Evolutionary conservation across 2,797 vertebrate genomes (phyloP).

Genomic region (Pempheris klunzingeri): DNA sequence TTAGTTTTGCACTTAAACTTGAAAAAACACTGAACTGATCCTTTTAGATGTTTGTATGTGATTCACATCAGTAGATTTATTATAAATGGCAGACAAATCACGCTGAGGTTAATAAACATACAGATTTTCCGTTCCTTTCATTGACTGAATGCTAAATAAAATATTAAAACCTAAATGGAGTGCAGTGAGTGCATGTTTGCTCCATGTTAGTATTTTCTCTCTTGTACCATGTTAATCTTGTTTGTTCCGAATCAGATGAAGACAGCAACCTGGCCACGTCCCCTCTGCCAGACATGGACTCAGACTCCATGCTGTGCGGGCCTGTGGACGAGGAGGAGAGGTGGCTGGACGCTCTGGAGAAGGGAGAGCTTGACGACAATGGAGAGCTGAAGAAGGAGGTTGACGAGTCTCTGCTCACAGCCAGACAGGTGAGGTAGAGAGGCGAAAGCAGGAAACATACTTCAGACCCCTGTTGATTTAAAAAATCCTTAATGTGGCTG

Average conservation of each 20-base stretch:
- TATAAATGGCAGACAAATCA: no score
- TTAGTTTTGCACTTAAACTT: no score
- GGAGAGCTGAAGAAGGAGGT: conserved; percentile 97
- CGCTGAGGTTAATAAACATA: neutral
- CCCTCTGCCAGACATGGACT: conserved; percentile 89
- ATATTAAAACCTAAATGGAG: neutral
- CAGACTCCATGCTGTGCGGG: conserved; percentile 82
- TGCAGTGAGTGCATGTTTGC: neutral
- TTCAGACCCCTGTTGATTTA: neutral
- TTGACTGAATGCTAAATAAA: neutral
- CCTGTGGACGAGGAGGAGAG: conserved; percentile 95
- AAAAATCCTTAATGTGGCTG: neutral
- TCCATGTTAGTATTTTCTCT: neutral
- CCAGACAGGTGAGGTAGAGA: conserved; percentile 88
- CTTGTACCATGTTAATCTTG: neutral
- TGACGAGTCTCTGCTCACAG: conserved; percentile 93
- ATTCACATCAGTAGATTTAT: neutral
- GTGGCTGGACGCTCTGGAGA: conserved; percentile 96
- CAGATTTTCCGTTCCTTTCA: neutral
- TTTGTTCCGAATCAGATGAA: conserved; percentile 86
- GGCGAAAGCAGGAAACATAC: accelerated
- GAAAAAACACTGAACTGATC: no score
- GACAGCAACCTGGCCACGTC: conserved; percentile 96
- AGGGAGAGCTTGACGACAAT: conserved; percentile 95
- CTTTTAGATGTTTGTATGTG: neutral